These are phyloP conservation scores for Gonocerus acuteangulatus DNA, from an alignment of 2,888 invertebrate genomes.

Conservation along the genomic window DNA sequence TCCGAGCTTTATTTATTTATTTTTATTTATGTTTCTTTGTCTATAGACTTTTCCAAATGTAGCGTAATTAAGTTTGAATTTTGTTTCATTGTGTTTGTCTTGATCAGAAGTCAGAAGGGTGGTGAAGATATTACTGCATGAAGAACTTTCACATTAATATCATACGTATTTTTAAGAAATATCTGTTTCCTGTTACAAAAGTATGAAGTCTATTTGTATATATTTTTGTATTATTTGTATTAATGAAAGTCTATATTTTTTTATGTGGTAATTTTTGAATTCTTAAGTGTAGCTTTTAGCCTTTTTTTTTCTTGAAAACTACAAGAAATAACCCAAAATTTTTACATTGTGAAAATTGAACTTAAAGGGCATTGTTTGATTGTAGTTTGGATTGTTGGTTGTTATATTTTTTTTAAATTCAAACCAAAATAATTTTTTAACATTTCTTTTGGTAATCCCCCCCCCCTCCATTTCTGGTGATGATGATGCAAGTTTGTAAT, in stretches of 20 bases:
- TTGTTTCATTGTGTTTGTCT: constrained; percentile 25
- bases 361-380: too few relatives aligned
- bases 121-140: constrained; percentile 20
- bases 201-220: neutral
- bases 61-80: constrained; percentile 10
- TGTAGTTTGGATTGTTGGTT: too few relatives aligned
- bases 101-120: constrained; percentile 20
- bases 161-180: neutral
- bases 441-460: too few relatives aligned
- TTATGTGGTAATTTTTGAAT: neutral
- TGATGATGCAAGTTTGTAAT: too few relatives aligned
- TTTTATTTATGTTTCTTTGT: neutral
- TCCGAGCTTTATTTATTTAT: neutral
- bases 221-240: neutral
- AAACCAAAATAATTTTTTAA: too few relatives aligned
- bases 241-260: neutral
- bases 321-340: too few relatives aligned
- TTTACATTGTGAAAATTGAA: too few relatives aligned
- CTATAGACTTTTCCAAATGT: neutral
- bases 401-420: too few relatives aligned
- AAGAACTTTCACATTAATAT: constrained; percentile 4
- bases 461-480: too few relatives aligned
- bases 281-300: neutral
- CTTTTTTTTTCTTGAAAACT: neutral
- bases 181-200: constrained; percentile 6